Percentiles rank a stretch among this genome's conserved stretches.
Conservation (phyloP, 2,113 vertebrate genomes). For the Hyperopisus bebe region DNA sequence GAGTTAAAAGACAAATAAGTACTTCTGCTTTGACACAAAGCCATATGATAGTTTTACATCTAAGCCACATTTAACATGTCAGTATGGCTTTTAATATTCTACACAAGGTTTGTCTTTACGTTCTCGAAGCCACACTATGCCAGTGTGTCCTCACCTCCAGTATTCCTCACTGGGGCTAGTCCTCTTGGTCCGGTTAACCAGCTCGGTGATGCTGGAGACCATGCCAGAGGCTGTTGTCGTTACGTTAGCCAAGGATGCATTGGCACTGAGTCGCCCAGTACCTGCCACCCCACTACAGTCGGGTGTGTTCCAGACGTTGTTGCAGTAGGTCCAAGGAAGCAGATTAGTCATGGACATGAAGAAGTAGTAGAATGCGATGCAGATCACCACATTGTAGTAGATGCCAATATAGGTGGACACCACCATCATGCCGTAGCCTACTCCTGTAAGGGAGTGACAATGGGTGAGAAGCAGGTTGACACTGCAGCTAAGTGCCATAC, state of each 20-base stretch:
- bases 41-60: neutral
- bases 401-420: conserved; percentile 97
- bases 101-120: neutral
- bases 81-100: neutral
- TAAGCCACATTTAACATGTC: neutral
- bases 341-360: conserved; percentile 90
- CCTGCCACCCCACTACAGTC: conserved; percentile 78
- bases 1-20: neutral
- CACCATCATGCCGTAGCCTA: conserved; percentile 99
- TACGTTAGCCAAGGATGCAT: conserved; percentile 49
- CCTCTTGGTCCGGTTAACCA: conserved; percentile 79
- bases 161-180: conserved; percentile 98
- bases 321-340: conserved; percentile 97
- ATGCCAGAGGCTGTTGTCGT: conserved; percentile 53
- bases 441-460: conserved; percentile 60
- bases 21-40: neutral
- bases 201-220: conserved; percentile 56
- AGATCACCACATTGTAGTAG: conserved; percentile 99
- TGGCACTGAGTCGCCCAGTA: conserved; percentile 41
- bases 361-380: conserved; percentile 98
- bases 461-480: neutral
- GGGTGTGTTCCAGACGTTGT: conserved; percentile 85
- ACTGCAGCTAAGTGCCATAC: neutral
- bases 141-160: conserved; percentile 75
- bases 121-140: neutral